phyloP scores from a whole-genome alignment of 1,140 invertebrate species.

The Aporrectodea caliginosa region DNA sequence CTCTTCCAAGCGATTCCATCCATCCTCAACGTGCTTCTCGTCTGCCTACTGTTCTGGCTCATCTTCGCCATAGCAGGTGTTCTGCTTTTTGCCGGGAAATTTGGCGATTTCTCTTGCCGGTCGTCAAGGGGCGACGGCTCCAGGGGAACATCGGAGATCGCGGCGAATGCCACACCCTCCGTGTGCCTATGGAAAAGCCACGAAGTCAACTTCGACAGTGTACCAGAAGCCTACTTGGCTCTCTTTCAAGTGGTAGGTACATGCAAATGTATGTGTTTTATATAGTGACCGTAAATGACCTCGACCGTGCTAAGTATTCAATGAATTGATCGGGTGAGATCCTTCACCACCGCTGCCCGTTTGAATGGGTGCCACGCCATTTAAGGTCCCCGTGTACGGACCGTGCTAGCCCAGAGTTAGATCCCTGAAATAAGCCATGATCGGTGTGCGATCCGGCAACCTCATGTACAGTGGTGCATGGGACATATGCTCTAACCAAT shows the following conservation, averaged over 20 bases:
- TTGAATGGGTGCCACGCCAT: too few species aligned
- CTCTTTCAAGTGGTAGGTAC: slow-evolving; percentile 81
- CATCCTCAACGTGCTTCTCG: slow-evolving; percentile 88
- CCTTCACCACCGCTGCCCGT: too few species aligned
- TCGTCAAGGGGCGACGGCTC: slow-evolving; percentile 70
- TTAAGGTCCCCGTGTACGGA: too few species aligned
- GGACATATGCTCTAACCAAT: too few species aligned
- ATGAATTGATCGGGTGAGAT: too few species aligned
- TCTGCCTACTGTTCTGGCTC: slow-evolving; percentile 87
- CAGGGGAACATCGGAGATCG: slow-evolving; percentile 29
- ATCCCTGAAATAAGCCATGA: too few species aligned
- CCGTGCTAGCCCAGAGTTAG: too few species aligned
- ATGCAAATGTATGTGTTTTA: too few species aligned
- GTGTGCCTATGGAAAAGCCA: slow-evolving; percentile 87
- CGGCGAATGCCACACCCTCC: slow-evolving; percentile 43
- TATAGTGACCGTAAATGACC: too few species aligned
- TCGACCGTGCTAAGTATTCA: too few species aligned
- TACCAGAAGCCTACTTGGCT: slow-evolving; percentile 90
- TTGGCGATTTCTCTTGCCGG: slow-evolving; percentile 63
- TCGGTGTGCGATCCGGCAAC: too few species aligned
- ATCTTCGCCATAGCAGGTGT: slow-evolving; percentile 91
- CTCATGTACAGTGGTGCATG: too few species aligned
- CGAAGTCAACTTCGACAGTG: slow-evolving; percentile 96
- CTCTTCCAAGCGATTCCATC: slow-evolving; percentile 89
- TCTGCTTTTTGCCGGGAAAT: slow-evolving; percentile 84